A percentile compares a stretch with the other conserved stretches of the same genome.
phyloP scores from a whole-genome alignment of 2,888 invertebrate genomes.

The Yponomeuta evonymella region DNA sequence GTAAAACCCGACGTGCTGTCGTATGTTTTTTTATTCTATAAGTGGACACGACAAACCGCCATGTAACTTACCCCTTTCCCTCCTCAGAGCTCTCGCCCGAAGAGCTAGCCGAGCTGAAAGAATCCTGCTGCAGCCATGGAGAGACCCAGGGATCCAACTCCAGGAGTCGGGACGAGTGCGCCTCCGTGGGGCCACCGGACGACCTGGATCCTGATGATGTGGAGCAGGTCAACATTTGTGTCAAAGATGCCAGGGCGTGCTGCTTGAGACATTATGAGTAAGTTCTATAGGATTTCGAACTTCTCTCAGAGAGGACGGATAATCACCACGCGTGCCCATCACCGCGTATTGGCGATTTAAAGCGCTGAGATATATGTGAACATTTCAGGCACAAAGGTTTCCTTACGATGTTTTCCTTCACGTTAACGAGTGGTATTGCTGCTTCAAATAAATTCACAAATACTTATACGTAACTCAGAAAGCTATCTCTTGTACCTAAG shows the following conservation, averaged over 20 bases:
- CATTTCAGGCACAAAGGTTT: no score
- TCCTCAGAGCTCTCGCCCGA: constrained; percentile 32
- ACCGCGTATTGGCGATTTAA: no score
- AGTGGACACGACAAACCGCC: neutral
- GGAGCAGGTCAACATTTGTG: constrained; percentile 38
- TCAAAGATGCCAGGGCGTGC: constrained; percentile 35
- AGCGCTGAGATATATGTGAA: no score
- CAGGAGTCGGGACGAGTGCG: constrained; percentile 30
- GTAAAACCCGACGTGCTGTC: no score
- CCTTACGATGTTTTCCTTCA: no score
- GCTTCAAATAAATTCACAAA: no score
- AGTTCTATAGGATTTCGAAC: constrained; percentile 22
- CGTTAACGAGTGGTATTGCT: no score
- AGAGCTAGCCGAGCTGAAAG: constrained; percentile 40
- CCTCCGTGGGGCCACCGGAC: constrained; percentile 34
- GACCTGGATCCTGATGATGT: constrained; percentile 45
- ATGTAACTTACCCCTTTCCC: neutral
- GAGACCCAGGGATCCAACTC: constrained; percentile 30
- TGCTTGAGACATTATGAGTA: constrained; percentile 50
- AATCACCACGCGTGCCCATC: no score
- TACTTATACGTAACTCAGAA: no score
- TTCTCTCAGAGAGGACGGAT: no score
- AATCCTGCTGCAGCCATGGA: constrained; percentile 48
- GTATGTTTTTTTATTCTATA: no score
- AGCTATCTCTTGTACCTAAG: neutral